These are phyloP conservation scores for Syrrhaptes paradoxus DNA, from an alignment of 2,113 vertebrate species.

Conservation along the genomic window DNA sequence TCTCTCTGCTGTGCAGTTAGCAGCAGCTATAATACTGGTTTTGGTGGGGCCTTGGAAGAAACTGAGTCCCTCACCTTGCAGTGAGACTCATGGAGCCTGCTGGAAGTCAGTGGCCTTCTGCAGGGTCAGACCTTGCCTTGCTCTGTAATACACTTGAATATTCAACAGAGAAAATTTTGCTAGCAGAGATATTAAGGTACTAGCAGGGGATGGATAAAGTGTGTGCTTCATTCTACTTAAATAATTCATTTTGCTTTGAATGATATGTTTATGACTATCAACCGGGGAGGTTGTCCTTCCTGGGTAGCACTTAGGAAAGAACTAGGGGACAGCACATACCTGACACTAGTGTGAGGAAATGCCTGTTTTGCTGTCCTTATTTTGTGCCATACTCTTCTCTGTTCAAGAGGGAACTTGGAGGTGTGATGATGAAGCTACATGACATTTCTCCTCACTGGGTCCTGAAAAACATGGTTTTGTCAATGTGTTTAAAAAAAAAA, in stretches of 20 bases:
- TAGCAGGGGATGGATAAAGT: not conserved
- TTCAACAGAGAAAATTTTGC: not conserved
- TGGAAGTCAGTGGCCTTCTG: not conserved
- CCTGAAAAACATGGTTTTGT: not conserved
- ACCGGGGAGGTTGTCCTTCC: not conserved
- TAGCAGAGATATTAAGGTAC: not conserved
- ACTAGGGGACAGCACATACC: no score
- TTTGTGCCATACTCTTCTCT: not conserved
- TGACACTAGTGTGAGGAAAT: not conserved
- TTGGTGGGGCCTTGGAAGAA: not conserved
- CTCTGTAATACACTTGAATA: not conserved
- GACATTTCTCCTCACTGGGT: not conserved
- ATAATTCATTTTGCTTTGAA: not conserved
- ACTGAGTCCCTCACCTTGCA: not conserved
- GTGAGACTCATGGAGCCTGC: not conserved
- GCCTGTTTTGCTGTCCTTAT: not conserved
- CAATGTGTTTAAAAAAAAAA: not conserved
- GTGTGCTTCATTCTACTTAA: not conserved
- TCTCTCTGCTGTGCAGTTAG: not conserved
- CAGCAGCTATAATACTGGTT: not conserved
- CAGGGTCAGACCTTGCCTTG: not conserved
- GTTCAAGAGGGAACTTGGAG: not conserved
- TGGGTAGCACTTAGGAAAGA: not conserved
- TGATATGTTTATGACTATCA: not conserved
- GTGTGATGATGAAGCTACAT: not conserved